These are phyloP conservation scores for Yponomeuta malinellus DNA, from an alignment of 2,888 invertebrate species.

Conservation along the genomic window DNA sequence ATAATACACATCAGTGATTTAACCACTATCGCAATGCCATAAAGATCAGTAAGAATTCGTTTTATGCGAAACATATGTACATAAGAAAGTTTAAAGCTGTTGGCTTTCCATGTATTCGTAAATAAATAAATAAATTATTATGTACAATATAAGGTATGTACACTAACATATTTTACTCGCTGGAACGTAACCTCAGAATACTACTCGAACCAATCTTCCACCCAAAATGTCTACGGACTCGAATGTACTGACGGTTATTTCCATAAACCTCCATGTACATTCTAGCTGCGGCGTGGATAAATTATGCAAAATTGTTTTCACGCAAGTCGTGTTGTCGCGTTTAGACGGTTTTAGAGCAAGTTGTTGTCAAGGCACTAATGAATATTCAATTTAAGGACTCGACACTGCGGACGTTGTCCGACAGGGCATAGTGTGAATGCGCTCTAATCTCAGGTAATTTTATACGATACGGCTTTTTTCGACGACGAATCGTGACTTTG, in stretches of 20 bases:
- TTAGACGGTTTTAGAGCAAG: conserved; percentile 28
- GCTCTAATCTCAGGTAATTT: neutral
- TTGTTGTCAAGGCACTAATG: conserved; percentile 30
- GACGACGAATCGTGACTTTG: neutral
- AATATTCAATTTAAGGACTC: conserved; percentile 58
- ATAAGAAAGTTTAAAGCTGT: too few relatives aligned
- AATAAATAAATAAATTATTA: too few relatives aligned
- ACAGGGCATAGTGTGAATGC: conserved; percentile 1
- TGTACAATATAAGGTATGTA: too few relatives aligned
- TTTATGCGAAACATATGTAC: too few relatives aligned
- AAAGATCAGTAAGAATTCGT: too few relatives aligned
- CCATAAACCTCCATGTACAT: conserved; percentile 45
- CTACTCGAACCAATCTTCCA: neutral
- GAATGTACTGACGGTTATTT: conserved; percentile 23
- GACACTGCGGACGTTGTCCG: conserved; percentile 17
- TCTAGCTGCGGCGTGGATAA: conserved; percentile 32
- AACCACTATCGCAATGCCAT: too few relatives aligned
- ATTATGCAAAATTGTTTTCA: conserved; percentile 58
- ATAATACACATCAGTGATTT: too few relatives aligned
- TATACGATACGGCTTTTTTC: neutral
- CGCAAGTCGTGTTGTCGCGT: conserved; percentile 42
- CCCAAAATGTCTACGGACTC: neutral
- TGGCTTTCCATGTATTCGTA: too few relatives aligned
- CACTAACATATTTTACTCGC: too few relatives aligned
- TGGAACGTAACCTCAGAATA: neutral